Evolutionary conservation across 1,140 invertebrate species (phyloP), one percentile per base, ranked within the genome.

Genomic region (Diorhabda sublineata): DNA sequence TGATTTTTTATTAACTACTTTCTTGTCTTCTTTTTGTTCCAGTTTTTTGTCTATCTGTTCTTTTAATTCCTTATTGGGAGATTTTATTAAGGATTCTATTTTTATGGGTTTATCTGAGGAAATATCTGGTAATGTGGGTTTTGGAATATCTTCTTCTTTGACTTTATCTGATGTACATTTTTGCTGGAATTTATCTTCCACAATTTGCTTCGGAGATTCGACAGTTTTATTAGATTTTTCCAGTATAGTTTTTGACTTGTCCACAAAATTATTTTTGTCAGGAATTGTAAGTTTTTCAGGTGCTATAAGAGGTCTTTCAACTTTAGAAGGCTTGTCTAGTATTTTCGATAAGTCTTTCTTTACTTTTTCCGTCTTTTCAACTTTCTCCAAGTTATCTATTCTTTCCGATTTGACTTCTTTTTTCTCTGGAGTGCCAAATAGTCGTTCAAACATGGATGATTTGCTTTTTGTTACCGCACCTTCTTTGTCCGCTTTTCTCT

Each of bases 401-500:
- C 72, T 47, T 56, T 73, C 47, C 69, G 58, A 52, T 63, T 69
- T 76, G 60, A 71, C 74, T 45, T 75, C 73, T 45, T 45, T 68
- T 73, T 73, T 61, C 83, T 85, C 58, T 84, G 83, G 0, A 81
- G 76, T 74, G 61, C 84, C 83, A 6, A 86, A 79, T 8, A 86
- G 76, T 72, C 83, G 83, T 45, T 86, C 84, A 4, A 86, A 75
- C 11, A 83, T 83, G 56, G 80, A 82, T 0, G 83, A 81, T 64
- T 84, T 85, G 45, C 82, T 83, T 52, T 61, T 68, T 52, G 47
- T 52, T 6, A 61, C 69, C 0, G 80, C 79, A 67, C 79, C 82
- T 58, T 85, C 83, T 58, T 84, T 78, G 64, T 82, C 83, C 0
- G 84, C 84, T 64, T 84, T 80, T 8, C 85, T 79, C 59, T 86